Evolutionary conservation across 2,797 vertebrate species (phyloP), one percentile per base, ranked within the genome.

Genomic region (Lophotriccus pileatus): DNA sequence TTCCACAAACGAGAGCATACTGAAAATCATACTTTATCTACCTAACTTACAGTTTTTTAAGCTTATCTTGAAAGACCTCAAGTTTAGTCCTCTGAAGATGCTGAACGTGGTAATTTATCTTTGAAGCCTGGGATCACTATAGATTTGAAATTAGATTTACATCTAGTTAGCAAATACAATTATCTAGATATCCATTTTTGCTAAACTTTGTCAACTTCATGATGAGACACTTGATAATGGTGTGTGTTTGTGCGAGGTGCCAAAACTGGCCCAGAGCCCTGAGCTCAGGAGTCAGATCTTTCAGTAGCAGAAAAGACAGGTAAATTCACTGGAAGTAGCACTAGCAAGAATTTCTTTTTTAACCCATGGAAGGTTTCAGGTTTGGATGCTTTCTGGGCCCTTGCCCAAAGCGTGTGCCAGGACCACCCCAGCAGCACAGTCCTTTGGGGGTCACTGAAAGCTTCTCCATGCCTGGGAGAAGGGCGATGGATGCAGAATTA

Each of bases 401-500:
- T 81, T 55, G 39, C 32, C 62, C 53, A 74, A 66, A 30, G 70
- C 0, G 1, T 23, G 36, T 63, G 20, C 27, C 32, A 67, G 66
- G 32, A 37, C 11, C 1, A 1, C 20, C 59, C 37, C 13, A 53
- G 50, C 25, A 82, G 53, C n/a, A 67, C 60, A 58, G 52, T 32
- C 52, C 56, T 10, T 25, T 6, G 58, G 41, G 58, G 32, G 28
- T 50, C 74, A 34, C 64, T 9, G 43, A 62, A 68, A 63, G 50
- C 22, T 56, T 39, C 46, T 39, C 36, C 6, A 0, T 2, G 8
- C 50, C 46, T 49, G 37, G 34, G 37, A 85, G 46, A 64, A 84
- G 37, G 36, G 37, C 0, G 0, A 19, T 19, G 27, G 53, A 15
- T 3, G 4, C 14, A 77, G 64, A 55, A 70, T 27, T 39, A 47